Conservation (phyloP, 2,113 vertebrate genomes). For the Phodopus roborovskii region DNA sequence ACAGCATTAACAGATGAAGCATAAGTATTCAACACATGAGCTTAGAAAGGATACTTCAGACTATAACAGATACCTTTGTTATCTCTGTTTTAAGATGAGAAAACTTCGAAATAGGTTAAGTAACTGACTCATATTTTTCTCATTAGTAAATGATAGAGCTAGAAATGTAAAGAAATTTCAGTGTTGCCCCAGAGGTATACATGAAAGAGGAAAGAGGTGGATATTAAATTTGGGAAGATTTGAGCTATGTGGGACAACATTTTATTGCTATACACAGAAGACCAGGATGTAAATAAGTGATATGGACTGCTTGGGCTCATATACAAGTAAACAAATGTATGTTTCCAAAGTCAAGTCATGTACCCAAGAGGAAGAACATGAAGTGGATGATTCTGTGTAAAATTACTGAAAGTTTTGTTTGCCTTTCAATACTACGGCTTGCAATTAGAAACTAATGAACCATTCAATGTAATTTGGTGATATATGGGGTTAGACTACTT, state of each 20-base stretch:
- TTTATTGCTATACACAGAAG: background rate
- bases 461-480: background rate
- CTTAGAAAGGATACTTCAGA: background rate
- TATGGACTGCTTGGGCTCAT: background rate
- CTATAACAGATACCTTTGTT: background rate
- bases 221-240: background rate
- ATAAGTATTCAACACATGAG: background rate
- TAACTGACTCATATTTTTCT: background rate
- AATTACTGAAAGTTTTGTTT: background rate
- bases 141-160: background rate
- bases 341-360: background rate
- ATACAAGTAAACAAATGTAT: background rate
- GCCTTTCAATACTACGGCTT: background rate
- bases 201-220: background rate
- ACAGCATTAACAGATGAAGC: background rate
- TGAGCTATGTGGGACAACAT: background rate
- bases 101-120: background rate
- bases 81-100: background rate
- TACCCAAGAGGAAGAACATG: background rate
- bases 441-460: background rate
- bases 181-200: background rate
- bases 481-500: background rate
- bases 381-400: background rate
- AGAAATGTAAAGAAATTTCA: background rate
- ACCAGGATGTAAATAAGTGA: background rate